Percentiles rank a stretch among this genome's conserved stretches.
phyloP scores from a whole-genome alignment of 2,113 vertebrate genomes.

The Cyprinodon tularosa region DNA sequence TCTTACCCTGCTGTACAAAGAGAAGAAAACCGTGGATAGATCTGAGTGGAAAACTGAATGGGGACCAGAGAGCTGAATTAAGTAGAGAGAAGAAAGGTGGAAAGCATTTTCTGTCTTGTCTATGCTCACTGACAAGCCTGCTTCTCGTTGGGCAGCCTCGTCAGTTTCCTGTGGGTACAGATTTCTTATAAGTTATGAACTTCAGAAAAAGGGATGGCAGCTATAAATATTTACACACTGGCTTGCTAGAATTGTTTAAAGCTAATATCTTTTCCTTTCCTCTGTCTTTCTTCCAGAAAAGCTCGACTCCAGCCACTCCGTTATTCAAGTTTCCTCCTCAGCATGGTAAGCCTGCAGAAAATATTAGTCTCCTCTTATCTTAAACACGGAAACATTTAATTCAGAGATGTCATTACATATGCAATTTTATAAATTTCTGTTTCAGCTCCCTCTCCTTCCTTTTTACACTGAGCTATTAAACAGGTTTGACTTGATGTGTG shows the following conservation, averaged over 20 bases:
- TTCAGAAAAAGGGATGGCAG: constrained; percentile 1
- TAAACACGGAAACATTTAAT: constrained; percentile 37
- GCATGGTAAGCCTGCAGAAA: constrained; percentile 65
- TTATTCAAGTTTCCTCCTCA: constrained; percentile 43
- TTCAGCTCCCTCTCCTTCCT: constrained; percentile 24
- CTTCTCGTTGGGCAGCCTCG: constrained; percentile 11
- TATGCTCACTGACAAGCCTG: constrained; percentile 24
- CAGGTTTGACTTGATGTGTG: constrained; percentile 17
- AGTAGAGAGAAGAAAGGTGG: constrained; percentile 38
- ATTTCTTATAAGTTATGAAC: constrained; percentile 7
- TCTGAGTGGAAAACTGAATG: constrained; percentile 12
- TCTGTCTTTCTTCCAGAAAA: constrained; percentile 62
- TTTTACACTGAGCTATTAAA: constrained; percentile 38
- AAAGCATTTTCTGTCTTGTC: constrained; percentile 44
- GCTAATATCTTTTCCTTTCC: constrained; percentile 16
- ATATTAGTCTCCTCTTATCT: constrained; percentile 5
- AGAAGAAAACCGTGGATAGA: constrained; percentile 22
- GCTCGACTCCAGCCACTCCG: constrained; percentile 29
- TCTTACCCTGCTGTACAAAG: constrained; percentile 42
- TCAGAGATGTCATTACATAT: neutral
- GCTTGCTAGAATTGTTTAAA: neutral
- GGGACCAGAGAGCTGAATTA: constrained; percentile 15
- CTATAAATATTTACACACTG: constrained; percentile 2
- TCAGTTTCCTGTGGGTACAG: constrained; percentile 9
- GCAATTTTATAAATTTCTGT: constrained; percentile 43